Evolutionary conservation across 2,797 vertebrate genomes (phyloP).

Genomic region (Lacerta bilineata): DNA sequence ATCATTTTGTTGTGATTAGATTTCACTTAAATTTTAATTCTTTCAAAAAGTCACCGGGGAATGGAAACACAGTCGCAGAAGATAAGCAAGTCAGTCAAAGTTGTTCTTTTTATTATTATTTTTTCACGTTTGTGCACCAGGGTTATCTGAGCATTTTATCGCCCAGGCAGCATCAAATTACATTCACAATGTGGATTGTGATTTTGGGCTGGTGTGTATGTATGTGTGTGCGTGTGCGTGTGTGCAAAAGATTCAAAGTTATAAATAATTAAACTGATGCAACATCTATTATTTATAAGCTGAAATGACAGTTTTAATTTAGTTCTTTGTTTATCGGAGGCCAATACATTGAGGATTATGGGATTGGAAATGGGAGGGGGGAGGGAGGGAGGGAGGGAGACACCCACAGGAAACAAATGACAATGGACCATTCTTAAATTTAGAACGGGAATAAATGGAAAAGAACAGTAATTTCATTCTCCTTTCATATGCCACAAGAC

Average conservation of each 20-base stretch:
- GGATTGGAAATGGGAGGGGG: constrained; percentile 38
- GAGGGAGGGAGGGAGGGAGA: constrained; percentile 37
- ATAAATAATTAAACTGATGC: constrained; percentile 89
- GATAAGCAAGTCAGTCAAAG: constrained; percentile 77
- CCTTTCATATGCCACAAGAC: constrained; percentile 61
- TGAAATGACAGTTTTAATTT: constrained; percentile 87
- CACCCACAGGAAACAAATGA: constrained; percentile 70
- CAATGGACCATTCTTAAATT: constrained; percentile 49
- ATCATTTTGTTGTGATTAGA: constrained; percentile 84
- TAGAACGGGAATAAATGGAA: constrained; percentile 69
- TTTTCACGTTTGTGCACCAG: constrained; percentile 83
- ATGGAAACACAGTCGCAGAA: constrained; percentile 73
- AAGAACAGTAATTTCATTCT: constrained; percentile 55
- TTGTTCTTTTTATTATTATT: constrained; percentile 69
- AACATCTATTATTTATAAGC: constrained; percentile 93
- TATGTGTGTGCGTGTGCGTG: background rate
- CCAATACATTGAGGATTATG: constrained; percentile 77
- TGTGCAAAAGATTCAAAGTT: constrained; percentile 82
- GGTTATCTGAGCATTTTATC: constrained; percentile 85
- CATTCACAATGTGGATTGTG: constrained; percentile 81
- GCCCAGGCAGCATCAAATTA: constrained; percentile 86
- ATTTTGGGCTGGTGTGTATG: constrained; percentile 70
- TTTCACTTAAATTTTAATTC: constrained; percentile 85
- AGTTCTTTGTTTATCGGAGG: constrained; percentile 81
- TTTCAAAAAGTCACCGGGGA: constrained; percentile 79